Conservation (phyloP, 2,113 vertebrate species). For the Benitochromis conjunctus region DNA sequence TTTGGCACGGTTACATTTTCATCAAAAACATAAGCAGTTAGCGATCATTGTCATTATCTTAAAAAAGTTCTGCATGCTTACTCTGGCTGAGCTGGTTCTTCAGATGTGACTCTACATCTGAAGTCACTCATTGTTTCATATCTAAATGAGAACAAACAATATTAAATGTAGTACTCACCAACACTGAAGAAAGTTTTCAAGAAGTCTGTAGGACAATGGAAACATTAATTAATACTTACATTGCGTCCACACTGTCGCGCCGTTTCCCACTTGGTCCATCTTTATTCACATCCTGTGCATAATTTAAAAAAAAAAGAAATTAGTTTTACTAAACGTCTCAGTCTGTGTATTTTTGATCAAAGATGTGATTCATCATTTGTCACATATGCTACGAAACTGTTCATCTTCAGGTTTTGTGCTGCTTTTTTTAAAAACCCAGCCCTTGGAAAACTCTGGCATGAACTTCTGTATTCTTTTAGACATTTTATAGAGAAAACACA, state of each 20-base stretch:
- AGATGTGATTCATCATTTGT: background rate
- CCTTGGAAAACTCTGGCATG: background rate
- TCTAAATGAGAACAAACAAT: conserved; percentile 5
- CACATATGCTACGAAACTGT: background rate
- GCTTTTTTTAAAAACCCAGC: background rate
- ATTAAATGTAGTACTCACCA: background rate
- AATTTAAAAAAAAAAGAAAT: background rate
- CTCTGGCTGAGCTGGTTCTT: background rate
- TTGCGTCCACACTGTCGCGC: background rate
- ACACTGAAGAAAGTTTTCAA: background rate
- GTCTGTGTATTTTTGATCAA: background rate
- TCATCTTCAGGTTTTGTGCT: background rate
- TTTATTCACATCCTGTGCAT: background rate
- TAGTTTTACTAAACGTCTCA: background rate
- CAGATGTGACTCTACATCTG: accelerated
- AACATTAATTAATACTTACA: conserved; percentile 48
- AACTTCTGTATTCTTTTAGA: background rate
- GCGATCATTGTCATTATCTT: background rate
- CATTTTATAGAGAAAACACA: background rate
- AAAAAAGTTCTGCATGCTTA: background rate
- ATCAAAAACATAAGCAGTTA: background rate
- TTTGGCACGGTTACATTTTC: background rate
- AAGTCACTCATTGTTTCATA: conserved; percentile 21
- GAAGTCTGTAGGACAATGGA: background rate
- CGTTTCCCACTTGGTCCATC: accelerated